These are phyloP conservation scores for Elephas maximus DNA, from an alignment of 2,113 vertebrate genomes.

Conservation along the genomic window DNA sequence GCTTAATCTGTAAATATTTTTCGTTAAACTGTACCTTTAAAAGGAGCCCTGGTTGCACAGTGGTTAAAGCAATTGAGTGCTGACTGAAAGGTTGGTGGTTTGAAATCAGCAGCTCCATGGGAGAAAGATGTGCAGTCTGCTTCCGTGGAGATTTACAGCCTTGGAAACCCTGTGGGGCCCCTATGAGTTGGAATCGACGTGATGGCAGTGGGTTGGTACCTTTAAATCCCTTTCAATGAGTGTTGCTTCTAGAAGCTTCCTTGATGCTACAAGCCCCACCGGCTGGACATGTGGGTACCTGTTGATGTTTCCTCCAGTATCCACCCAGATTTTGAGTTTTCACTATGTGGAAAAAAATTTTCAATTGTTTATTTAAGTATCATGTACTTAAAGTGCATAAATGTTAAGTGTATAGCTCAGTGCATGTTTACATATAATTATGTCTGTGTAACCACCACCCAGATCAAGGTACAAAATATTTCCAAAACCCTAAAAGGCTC, in stretches of 20 bases:
- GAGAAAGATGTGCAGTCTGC: too few relatives aligned
- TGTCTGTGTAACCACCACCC: not conserved
- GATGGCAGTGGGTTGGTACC: not conserved
- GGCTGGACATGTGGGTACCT: not conserved
- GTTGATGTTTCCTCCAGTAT: not conserved
- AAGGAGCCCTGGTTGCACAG: too few relatives aligned
- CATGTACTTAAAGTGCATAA: not conserved
- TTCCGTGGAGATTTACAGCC: too few relatives aligned
- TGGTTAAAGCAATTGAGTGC: too few relatives aligned
- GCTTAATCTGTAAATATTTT: not conserved
- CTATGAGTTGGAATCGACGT: too few relatives aligned
- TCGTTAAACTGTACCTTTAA: not conserved
- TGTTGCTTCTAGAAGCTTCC: not conserved
- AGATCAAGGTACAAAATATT: not conserved
- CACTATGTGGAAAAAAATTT: not conserved
- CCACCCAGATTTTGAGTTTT: not conserved
- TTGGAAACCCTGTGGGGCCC: too few relatives aligned
- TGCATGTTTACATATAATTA: not conserved
- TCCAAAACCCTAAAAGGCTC: not conserved
- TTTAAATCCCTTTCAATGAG: not conserved
- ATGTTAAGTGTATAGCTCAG: not conserved
- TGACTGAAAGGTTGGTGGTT: too few relatives aligned
- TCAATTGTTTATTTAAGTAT: not conserved
- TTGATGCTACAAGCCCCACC: not conserved
- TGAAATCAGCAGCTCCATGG: too few relatives aligned